These are phyloP conservation scores for Cenopis cana DNA, from an alignment of 2,888 invertebrate genomes.

Conservation along the genomic window DNA sequence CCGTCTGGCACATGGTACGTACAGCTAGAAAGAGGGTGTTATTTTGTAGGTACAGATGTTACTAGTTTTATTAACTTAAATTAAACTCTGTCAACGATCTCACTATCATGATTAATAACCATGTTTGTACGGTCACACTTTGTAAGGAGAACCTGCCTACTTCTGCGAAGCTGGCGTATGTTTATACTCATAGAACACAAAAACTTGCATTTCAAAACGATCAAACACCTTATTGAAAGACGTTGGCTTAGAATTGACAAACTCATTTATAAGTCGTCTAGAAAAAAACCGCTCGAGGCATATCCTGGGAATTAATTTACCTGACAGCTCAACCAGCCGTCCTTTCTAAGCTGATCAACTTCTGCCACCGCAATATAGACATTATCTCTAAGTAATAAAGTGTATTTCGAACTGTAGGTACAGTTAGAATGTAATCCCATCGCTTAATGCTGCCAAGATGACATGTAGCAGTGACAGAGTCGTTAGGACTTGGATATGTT, in stretches of 20 bases:
- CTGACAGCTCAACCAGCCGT: constrained; percentile 12
- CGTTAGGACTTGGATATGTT: constrained; percentile 16
- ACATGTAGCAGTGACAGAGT: constrained; percentile 26
- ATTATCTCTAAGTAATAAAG: background rate
- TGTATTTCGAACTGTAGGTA: background rate
- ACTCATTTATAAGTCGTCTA: constrained; percentile 8
- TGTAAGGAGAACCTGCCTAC: background rate
- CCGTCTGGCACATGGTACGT: too few species aligned
- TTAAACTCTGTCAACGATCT: too few species aligned
- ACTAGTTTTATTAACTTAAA: too few species aligned
- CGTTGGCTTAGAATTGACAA: constrained; percentile 13
- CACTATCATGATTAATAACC: too few species aligned
- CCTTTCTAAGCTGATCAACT: background rate
- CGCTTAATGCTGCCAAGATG: constrained; percentile 24
- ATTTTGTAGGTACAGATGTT: too few species aligned
- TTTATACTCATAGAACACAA: background rate
- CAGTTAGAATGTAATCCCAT: constrained; percentile 13
- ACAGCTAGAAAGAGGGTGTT: too few species aligned
- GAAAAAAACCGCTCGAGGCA: constrained; percentile 6
- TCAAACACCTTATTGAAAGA: constrained; percentile 9
- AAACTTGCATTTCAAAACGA: background rate
- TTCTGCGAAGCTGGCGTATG: background rate
- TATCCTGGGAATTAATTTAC: constrained; percentile 19
- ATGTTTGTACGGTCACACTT: too few species aligned
- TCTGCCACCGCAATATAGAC: background rate